Conservation (phyloP, 2,113 vertebrate species). For the Myrmophylax atrothorax region DNA sequence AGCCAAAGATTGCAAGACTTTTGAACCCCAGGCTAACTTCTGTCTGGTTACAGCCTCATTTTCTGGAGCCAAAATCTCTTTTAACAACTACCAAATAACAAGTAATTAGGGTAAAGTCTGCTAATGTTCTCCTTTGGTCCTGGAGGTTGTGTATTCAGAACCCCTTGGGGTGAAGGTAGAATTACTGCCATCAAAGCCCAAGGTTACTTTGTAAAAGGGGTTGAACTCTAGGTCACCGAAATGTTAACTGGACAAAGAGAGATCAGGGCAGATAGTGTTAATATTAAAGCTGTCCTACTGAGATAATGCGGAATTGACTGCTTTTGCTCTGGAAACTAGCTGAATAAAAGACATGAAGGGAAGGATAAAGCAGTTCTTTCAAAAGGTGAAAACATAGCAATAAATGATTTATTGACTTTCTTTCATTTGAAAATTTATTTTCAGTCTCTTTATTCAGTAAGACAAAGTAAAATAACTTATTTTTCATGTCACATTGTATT, state of each 20-base stretch:
- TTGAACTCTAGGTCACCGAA: slow-evolving; percentile 81
- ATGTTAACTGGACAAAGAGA: slow-evolving; percentile 77
- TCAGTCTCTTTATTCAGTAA: not conserved
- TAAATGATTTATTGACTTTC: not conserved
- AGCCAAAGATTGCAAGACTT: slow-evolving; percentile 81
- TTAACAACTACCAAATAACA: slow-evolving; percentile 70
- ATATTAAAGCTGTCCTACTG: slow-evolving; percentile 58
- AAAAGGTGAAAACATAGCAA: not conserved
- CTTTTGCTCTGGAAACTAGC: slow-evolving; percentile 17
- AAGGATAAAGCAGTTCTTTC: not conserved
- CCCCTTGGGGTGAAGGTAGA: slow-evolving; percentile 53
- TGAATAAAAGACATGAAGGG: not conserved
- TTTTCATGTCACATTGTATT: not conserved
- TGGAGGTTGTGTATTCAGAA: slow-evolving; percentile 57
- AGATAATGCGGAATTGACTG: slow-evolving; percentile 53
- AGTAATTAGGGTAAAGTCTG: slow-evolving; percentile 66
- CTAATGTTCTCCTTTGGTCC: slow-evolving; percentile 68
- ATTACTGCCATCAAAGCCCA: slow-evolving; percentile 71
- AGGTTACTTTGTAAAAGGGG: slow-evolving; percentile 70
- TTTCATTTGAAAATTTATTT: slow-evolving; percentile 6
- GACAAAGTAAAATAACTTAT: not conserved
- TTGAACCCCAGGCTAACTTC: slow-evolving; percentile 77
- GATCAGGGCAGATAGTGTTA: slow-evolving; percentile 72
- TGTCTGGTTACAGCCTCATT: slow-evolving; percentile 78
- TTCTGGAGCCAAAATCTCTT: slow-evolving; percentile 76